Percentiles rank a stretch among this genome's conserved stretches.
Evolutionary conservation across 2,888 invertebrate species (phyloP).

Genomic region (Myopa tessellatipennis): DNA sequence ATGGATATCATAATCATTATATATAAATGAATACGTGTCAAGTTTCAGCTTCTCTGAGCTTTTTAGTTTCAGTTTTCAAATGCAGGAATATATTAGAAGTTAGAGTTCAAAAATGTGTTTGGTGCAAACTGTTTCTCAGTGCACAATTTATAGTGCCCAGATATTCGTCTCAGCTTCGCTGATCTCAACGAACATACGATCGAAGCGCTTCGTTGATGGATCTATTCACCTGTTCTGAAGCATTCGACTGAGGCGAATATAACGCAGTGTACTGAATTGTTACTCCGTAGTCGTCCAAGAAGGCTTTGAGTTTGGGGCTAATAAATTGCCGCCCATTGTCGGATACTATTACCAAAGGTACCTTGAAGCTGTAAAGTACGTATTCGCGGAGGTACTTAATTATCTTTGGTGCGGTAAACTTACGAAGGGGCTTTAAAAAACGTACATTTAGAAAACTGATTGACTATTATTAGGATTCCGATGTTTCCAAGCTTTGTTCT

Average conservation of each 20-base stretch:
- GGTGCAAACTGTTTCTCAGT: slow-evolving; percentile 23
- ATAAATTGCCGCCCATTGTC: slow-evolving; percentile 32
- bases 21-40: too few relatives aligned
- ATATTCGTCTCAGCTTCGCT: slow-evolving; percentile 13
- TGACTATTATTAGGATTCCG: slow-evolving; percentile 35
- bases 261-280: slow-evolving; percentile 10
- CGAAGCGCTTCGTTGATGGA: slow-evolving; percentile 20
- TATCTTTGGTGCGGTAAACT: too few relatives aligned
- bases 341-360: slow-evolving; percentile 21
- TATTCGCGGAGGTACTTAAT: not conserved
- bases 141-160: slow-evolving; percentile 19
- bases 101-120: too few relatives aligned
- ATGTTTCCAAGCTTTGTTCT: slow-evolving; percentile 18
- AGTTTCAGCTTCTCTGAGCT: too few relatives aligned
- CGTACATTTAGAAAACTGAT: slow-evolving; percentile 33
- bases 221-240: slow-evolving; percentile 19
- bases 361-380: slow-evolving; percentile 2
- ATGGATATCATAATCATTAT: too few relatives aligned
- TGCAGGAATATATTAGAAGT: too few relatives aligned
- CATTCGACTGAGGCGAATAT: slow-evolving; percentile 7
- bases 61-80: too few relatives aligned
- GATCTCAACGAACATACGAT: not conserved
- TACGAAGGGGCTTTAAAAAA: slow-evolving; percentile 21
- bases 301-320: not conserved
- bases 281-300: not conserved